Percentiles rank a stretch among this genome's conserved stretches.
These are phyloP conservation scores for Tyto alba DNA, from an alignment of 2,113 vertebrate genomes.

Conservation along the genomic window DNA sequence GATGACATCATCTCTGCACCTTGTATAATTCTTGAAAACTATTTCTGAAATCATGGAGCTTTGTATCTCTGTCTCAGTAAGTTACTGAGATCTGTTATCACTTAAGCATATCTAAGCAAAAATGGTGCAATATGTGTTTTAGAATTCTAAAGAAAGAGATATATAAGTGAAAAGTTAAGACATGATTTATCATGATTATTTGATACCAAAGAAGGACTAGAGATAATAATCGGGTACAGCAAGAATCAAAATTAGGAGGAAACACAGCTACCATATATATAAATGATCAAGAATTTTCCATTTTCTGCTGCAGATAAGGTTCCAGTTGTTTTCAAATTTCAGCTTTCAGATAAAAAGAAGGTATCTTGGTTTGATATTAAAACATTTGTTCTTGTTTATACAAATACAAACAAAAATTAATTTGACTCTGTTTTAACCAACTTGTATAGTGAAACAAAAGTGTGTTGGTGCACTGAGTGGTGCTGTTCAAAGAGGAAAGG, in stretches of 20 bases:
- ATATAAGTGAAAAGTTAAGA: not conserved
- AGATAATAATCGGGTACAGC: not conserved
- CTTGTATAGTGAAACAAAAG: not conserved
- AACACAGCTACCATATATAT: not conserved
- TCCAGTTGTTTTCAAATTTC: not conserved
- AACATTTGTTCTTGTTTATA: not conserved
- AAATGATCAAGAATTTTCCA: not conserved
- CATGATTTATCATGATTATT: not conserved
- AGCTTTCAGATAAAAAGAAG: not conserved
- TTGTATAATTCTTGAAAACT: not conserved
- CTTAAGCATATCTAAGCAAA: not conserved
- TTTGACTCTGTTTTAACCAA: not conserved
- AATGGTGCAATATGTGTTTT: not conserved
- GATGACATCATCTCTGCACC: not conserved
- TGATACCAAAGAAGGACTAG: not conserved
- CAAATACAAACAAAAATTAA: not conserved
- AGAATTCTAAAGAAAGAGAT: not conserved
- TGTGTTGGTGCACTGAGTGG: not conserved
- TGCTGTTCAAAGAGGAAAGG: not conserved
- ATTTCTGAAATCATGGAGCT: not conserved
- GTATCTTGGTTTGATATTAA: not conserved
- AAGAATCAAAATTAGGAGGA: not conserved
- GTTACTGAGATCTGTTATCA: not conserved
- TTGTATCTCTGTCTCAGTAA: not conserved
- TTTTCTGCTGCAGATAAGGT: not conserved